Conservation (phyloP, 2,797 vertebrate genomes). For the Sebastes variabilis region DNA sequence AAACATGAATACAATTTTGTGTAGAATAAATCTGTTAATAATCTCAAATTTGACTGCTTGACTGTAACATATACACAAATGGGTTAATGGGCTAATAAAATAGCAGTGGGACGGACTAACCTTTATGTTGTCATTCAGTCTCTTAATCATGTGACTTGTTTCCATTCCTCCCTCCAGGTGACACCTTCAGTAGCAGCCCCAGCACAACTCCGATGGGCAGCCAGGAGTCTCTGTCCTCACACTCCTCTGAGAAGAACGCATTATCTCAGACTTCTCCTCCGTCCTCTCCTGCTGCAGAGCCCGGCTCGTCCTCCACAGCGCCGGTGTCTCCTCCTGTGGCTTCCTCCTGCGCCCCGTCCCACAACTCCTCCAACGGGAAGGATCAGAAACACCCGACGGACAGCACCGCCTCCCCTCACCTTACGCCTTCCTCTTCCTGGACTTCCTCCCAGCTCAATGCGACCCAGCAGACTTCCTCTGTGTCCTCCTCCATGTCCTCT, state of each 20-base stretch:
- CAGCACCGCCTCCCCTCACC: constrained; percentile 16
- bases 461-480: constrained; percentile 51
- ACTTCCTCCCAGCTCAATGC: constrained; percentile 46
- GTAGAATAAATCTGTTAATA: neutral
- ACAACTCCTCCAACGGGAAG: constrained; percentile 73
- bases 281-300: constrained; percentile 78
- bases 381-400: constrained; percentile 29
- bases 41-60: neutral
- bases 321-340: constrained; percentile 80
- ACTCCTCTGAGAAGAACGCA: constrained; percentile 96
- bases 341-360: constrained; percentile 82
- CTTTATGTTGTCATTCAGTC: neutral
- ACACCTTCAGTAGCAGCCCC: constrained; percentile 96
- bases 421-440: constrained; percentile 38
- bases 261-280: constrained; percentile 82
- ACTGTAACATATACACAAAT: neutral
- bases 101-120: neutral
- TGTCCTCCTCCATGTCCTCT: constrained; percentile 69
- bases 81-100: neutral
- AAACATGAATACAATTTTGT: neutral
- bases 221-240: constrained; percentile 95
- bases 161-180: constrained; percentile 80
- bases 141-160: neutral
- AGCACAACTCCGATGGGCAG: constrained; percentile 97
- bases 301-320: constrained; percentile 81